Evolutionary conservation across 92 coral and sea anemone species (phyloP).

Genomic region (Epizoanthus illoricatus): DNA sequence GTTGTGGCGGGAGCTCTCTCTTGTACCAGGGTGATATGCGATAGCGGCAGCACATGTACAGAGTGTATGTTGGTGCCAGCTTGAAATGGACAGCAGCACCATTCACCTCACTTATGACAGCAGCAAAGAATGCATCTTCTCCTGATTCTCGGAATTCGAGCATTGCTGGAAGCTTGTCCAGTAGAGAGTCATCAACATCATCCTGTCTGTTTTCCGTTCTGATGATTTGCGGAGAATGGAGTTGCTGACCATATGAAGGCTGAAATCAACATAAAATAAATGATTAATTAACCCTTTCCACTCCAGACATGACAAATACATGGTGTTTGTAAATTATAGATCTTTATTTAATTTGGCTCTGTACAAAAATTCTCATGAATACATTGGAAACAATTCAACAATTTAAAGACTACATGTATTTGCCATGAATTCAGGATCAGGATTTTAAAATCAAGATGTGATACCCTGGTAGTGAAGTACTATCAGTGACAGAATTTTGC

Average conservation of each 20-base stretch:
- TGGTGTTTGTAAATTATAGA: neutral
- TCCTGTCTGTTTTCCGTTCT: conserved; percentile 37
- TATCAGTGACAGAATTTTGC: no score
- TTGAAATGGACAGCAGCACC: conserved; percentile 97
- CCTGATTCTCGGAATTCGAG: conserved; percentile 94
- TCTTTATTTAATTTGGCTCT: no score
- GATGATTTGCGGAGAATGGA: conserved; percentile 25
- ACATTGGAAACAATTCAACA: no score
- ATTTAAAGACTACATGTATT: no score
- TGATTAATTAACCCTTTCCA: neutral
- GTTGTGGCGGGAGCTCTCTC: conserved; percentile 75
- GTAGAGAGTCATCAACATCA: conserved; percentile 57
- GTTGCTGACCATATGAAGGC: conserved; percentile 11
- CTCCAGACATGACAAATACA: neutral
- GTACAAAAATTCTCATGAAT: no score
- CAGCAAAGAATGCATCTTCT: conserved; percentile 99
- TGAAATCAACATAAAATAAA: neutral
- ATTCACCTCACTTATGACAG: conserved; percentile 94
- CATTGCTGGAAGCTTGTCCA: conserved; percentile 90
- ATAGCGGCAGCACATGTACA: conserved; percentile 99
- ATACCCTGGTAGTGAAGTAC: no score
- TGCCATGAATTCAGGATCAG: no score
- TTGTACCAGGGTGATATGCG: conserved; percentile 92
- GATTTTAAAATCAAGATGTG: no score
- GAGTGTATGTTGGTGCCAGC: conserved; percentile 95